phyloP scores from a whole-genome alignment of 2,113 vertebrate species.

The Polypterus senegalus region DNA sequence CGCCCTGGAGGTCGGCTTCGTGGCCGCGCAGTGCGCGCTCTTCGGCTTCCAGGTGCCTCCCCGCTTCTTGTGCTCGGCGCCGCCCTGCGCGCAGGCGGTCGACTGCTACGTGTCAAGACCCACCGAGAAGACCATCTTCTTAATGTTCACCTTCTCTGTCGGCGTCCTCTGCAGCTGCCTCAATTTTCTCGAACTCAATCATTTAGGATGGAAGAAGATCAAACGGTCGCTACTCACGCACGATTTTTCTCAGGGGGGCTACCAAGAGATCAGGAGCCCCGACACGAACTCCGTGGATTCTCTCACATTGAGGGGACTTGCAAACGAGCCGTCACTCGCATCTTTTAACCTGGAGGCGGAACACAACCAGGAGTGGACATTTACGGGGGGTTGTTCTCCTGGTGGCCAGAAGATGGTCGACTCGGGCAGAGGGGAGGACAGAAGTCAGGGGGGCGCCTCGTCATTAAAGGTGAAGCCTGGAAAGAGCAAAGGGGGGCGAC shows the following conservation, averaged over 20 bases:
- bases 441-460: conserved; percentile 18
- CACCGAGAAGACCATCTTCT: conserved; percentile 57
- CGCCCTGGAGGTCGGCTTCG: conserved; percentile 45
- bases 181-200: conserved; percentile 55
- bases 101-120: conserved; percentile 59
- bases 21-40: conserved; percentile 52
- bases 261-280: conserved; percentile 28
- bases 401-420: conserved; percentile 6
- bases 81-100: conserved; percentile 44
- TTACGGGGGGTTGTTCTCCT: conserved; percentile 24
- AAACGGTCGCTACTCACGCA: conserved; percentile 16
- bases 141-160: conserved; percentile 56
- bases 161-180: conserved; percentile 51
- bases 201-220: conserved; percentile 60
- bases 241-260: conserved; percentile 24
- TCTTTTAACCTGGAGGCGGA: conserved; percentile 43
- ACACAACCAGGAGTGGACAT: conserved; percentile 41
- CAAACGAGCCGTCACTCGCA: conserved; percentile 41
- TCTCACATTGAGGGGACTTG: conserved; percentile 31
- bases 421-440: neutral
- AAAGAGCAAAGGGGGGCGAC: conserved; percentile 29
- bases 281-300: conserved; percentile 34
- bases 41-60: conserved; percentile 52
- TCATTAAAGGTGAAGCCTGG: conserved; percentile 22
- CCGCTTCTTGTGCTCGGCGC: conserved; percentile 35